phyloP scores from a whole-genome alignment of 2,797 vertebrate species.

The Manis javanica region DNA sequence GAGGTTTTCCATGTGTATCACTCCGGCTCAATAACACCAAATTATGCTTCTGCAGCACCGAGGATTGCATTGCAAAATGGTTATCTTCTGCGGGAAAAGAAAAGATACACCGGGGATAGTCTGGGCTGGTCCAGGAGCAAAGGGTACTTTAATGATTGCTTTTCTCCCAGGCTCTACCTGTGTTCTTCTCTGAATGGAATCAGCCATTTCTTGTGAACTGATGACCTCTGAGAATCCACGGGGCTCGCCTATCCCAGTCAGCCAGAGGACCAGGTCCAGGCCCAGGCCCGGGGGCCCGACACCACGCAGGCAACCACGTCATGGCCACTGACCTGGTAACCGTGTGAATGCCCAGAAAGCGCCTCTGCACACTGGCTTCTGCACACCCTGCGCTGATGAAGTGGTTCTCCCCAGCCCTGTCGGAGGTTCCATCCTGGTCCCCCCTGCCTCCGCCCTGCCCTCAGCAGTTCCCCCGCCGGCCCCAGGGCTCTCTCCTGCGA shows the following conservation, averaged over 20 bases:
- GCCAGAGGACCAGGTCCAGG: not conserved
- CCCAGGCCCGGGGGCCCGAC: not conserved
- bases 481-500: accelerated
- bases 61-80: not conserved
- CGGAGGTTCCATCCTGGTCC: not conserved
- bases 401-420: not conserved
- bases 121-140: not conserved
- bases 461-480: accelerated
- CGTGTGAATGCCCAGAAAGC: too few relatives aligned
- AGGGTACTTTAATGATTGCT: not conserved
- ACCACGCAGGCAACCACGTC: accelerated
- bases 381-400: too few relatives aligned
- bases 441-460: not conserved
- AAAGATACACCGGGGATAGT: not conserved
- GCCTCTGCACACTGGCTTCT: too few relatives aligned
- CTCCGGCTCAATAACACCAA: not conserved
- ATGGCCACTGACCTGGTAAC: not conserved
- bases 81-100: not conserved
- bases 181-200: not conserved
- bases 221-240: not conserved
- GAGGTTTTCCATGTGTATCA: not conserved
- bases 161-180: not conserved
- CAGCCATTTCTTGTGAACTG: not conserved
- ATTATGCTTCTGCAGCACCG: not conserved
- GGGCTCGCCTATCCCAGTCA: not conserved